Base-by-base conservation (phyloP, 2,113 vertebrate species). In the Syngnathoides biaculeatus region DNA sequence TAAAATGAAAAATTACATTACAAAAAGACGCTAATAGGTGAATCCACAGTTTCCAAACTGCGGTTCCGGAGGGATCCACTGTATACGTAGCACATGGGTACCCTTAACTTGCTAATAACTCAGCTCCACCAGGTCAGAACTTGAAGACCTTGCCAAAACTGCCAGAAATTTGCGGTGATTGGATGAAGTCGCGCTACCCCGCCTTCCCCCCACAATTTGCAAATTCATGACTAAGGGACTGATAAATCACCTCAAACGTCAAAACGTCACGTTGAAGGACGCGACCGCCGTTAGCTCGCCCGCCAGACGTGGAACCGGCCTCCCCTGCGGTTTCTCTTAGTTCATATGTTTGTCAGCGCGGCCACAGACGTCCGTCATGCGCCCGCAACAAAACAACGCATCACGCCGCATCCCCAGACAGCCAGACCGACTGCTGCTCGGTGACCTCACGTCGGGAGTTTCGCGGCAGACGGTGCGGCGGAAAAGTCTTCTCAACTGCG, bases 391-490 rank as follows among this genome's bases (percentile, higher is more conserved):
- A 22, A 50, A 57, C 76, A 81, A 80, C 66, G 78, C 73, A 76
- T 72, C 55, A 57, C 55, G 26, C 55, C 1, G 55, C 14, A 30
- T 7, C 57, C 63, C 27, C 38, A 12, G 55, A n/a, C 59, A 68
- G 75, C 68, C 78, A 73, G 73, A 71, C 74, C 13, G 83, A 86
- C 85, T 82, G 75, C 73, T 58, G 40, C 74, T 65, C 69, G 35
- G 77, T 84, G 85, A 89, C 84, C 64, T 83, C 86, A 87, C 77
- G 67, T 66, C 35, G 26, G 50, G 70, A 81, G 74, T 68, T 86
- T 87, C 72, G 71, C 76, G 79, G 58, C 65, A 38, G 19, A 24
- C 65, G 67, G 26, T 60, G 42, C 27, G 27, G 65, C 68, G 77
- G 77, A 68, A 74, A 80, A 48, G 43, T 14, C 22, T 74, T 67